Evolutionary conservation across 92 coral and sea anemone genomes (phyloP), one percentile per base, ranked within the genome.

Genomic region (Zoanthus gigantus): DNA sequence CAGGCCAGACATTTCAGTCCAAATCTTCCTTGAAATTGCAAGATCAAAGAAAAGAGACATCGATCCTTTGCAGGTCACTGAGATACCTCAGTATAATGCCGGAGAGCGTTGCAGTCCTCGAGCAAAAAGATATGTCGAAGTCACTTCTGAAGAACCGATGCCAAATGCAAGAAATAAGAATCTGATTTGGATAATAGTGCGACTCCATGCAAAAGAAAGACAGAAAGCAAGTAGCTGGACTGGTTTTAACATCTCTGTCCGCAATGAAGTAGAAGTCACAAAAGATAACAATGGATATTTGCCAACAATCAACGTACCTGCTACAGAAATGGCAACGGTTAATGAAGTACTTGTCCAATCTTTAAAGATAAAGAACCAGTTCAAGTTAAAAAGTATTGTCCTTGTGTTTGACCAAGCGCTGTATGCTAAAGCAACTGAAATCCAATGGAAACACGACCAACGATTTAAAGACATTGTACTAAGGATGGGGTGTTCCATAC

Each of bases 241-340:
- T 34, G 42, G 42, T 34, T 34, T 34, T 34, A 34, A 34, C 42
- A 34, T 34, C 42, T 34, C 42, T 34, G 42, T 34, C 42, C 42
- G 42, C 42, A 34, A 34, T 34, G 42, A 34, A 34, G 42, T 34
- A 34, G 42, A 34, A 34, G 42, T 34, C 42, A 34, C 42, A 34
- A 34, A 74, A 58, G 93, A 89, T 17, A 89, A 71, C 89, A 67
- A 90, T 13, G 93, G 91, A 66, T 89, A 82, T 58, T 84, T 91
- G 15, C 86, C 86, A 31, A 86, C 88, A 12, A 92, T 89, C 48
- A 86, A 86, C 60, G 89, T 77, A 7, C 95, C 93, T 12, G 89
- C 91, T n/a, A 86, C 84, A 1, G 76, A 92, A 76, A 86, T 86
- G 88, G 83, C 89, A 32, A 92, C 95, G 9, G 91, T 92, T 32